Percentiles rank a stretch among this genome's conserved stretches.
These are phyloP conservation scores for Syngnathoides biaculeatus DNA, from an alignment of 2,113 vertebrate species.

Conservation along the genomic window DNA sequence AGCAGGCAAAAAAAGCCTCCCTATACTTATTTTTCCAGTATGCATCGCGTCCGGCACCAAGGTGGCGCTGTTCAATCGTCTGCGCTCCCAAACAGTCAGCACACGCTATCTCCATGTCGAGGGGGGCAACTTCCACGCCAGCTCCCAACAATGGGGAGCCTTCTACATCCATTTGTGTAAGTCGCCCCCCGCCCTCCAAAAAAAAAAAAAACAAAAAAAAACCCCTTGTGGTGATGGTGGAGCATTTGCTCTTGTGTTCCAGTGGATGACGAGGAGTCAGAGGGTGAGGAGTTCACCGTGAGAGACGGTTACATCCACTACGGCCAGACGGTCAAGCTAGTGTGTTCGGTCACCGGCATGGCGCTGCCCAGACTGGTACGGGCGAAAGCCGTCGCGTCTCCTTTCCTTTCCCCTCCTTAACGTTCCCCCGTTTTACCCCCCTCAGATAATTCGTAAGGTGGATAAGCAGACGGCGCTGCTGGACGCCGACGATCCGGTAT, in stretches of 20 bases:
- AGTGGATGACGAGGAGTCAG: conserved; percentile 99
- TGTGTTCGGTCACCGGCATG: conserved; percentile 99
- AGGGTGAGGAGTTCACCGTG: conserved; percentile 98
- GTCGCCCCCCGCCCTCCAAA: no score
- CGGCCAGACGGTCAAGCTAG: conserved; percentile 97
- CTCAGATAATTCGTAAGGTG: conserved; percentile 96
- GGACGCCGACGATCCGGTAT: conserved; percentile 97
- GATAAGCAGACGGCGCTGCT: conserved; percentile 97
- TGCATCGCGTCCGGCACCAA: conserved; percentile 99
- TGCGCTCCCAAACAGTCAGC: conserved; percentile 98
- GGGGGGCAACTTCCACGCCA: conserved; percentile 98
- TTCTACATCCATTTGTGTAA: conserved; percentile 98
- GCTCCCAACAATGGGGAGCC: conserved; percentile 98
- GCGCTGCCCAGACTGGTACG: conserved; percentile 95
- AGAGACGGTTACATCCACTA: conserved; percentile 99
- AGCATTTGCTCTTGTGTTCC: conserved; percentile 19
- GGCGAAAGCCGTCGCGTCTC: neutral
- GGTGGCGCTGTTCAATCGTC: conserved; percentile 97
- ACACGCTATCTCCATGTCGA: conserved; percentile 98
- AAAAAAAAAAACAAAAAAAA: no score
- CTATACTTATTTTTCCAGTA: conserved; percentile 72
- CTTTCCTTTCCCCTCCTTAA: no score
- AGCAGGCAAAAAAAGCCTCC: no score
- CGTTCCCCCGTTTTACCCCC: neutral
- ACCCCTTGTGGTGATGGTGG: no score